Conservation (phyloP, 2,888 invertebrate species). For the Pollenia angustigena region DNA sequence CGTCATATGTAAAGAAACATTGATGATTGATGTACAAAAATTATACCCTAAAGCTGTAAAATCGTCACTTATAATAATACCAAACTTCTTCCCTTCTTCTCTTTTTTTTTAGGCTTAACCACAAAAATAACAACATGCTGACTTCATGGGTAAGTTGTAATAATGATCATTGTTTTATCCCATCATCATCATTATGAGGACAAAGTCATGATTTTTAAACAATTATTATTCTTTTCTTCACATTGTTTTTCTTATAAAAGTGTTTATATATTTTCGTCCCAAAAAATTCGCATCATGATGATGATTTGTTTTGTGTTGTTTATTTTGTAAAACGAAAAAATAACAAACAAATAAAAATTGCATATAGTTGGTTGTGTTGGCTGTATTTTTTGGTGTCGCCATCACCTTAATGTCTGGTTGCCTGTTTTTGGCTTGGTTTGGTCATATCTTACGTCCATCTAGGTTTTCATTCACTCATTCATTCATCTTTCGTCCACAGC, state of each 20-base stretch:
- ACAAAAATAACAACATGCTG: conserved; percentile 24
- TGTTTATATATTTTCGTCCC: background rate
- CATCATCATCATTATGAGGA: conserved; percentile 34
- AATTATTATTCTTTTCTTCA: conserved; percentile 50
- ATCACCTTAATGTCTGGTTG: conserved; percentile 54
- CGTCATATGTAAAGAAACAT: conserved; percentile 35
- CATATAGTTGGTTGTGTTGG: background rate
- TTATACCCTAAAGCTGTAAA: conserved; percentile 66
- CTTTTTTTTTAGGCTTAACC: background rate
- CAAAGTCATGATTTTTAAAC: conserved; percentile 67
- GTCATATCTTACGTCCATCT: conserved; percentile 65
- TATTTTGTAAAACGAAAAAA: conserved; percentile 18
- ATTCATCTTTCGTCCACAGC: conserved; percentile 45
- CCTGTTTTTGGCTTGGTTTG: conserved; percentile 4
- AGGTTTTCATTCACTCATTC: conserved; percentile 54
- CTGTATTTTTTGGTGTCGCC: conserved; percentile 57
- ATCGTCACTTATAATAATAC: conserved; percentile 59
- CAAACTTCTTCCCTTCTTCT: background rate
- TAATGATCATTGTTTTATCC: conserved; percentile 18
- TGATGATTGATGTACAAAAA: conserved; percentile 65
- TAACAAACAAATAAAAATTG: no score
- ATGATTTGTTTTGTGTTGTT: conserved; percentile 53
- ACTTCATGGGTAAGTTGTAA: conserved; percentile 3
- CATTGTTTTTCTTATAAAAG: background rate
- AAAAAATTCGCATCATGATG: conserved; percentile 46